Conservation (phyloP, 2,888 invertebrate genomes). For the Clivina fossor region DNA sequence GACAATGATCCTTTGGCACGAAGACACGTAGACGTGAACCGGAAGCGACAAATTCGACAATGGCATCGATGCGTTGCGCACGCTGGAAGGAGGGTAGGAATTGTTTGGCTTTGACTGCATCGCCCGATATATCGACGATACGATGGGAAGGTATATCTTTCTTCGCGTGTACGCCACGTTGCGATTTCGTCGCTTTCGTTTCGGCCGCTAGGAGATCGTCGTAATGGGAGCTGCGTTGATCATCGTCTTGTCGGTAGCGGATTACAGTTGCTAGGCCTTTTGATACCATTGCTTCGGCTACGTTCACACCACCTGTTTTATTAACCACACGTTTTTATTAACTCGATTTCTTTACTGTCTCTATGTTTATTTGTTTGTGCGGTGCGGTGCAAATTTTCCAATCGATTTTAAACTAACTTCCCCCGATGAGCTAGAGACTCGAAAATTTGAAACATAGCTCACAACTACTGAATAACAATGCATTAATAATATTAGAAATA, state of each 20-base stretch:
- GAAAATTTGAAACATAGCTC: no score
- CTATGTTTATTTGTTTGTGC: no score
- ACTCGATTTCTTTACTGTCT: no score
- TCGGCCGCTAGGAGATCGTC: constrained; percentile 92
- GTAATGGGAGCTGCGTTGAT: constrained; percentile 91
- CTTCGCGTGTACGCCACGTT: constrained; percentile 80
- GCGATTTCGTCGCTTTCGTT: constrained; percentile 85
- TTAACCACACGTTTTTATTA: no score
- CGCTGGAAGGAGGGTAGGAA: constrained; percentile 93
- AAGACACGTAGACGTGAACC: constrained; percentile 92
- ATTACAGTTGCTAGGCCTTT: constrained; percentile 94
- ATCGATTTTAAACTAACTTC: no score
- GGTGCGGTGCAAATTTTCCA: no score
- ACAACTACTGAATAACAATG: no score
- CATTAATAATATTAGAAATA: no score
- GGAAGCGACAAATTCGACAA: constrained; percentile 96
- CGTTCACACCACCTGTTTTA: no score
- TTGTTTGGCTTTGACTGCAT: constrained; percentile 82
- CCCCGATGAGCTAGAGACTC: no score
- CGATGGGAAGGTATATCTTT: constrained; percentile 84
- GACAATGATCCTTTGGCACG: constrained; percentile 91
- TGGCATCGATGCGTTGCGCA: constrained; percentile 84
- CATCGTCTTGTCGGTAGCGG: constrained; percentile 92
- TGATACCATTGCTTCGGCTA: constrained; percentile 89
- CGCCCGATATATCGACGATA: constrained; percentile 83